Evolutionary conservation across 2,797 vertebrate species (phyloP).

Genomic region (Antennarius maculatus): DNA sequence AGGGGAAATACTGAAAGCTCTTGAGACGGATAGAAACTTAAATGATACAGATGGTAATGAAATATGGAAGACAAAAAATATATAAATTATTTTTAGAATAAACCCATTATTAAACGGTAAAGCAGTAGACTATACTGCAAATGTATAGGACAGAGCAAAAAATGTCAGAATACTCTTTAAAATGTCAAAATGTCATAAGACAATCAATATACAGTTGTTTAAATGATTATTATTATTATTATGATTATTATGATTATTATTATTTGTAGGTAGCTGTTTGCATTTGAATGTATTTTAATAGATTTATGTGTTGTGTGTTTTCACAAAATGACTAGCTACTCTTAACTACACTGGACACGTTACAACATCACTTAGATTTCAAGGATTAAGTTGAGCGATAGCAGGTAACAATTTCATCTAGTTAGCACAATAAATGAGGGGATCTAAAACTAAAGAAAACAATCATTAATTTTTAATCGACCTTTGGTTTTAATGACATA

Average conservation of each 20-base stretch:
- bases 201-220: background rate
- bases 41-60: slow-evolving; percentile 62
- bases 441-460: background rate
- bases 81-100: background rate
- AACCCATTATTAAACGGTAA: background rate
- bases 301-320: background rate
- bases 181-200: background rate
- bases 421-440: slow-evolving; percentile 1
- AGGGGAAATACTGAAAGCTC: slow-evolving; percentile 74
- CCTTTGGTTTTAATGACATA: slow-evolving; percentile 1
- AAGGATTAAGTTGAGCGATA: background rate
- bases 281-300: background rate
- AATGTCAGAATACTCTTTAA: background rate
- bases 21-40: slow-evolving; percentile 60
- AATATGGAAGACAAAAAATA: background rate
- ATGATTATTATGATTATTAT: too few species aligned
- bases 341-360: background rate
- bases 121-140: too few species aligned
- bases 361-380: background rate
- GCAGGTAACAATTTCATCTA: background rate
- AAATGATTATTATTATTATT: too few species aligned
- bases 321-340: background rate
- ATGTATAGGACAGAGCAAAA: too few species aligned
- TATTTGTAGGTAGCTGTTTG: background rate
- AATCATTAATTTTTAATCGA: background rate